These are phyloP conservation scores for Drosophila rhopaloa DNA, from an alignment of 1,140 invertebrate species.

Conservation along the genomic window DNA sequence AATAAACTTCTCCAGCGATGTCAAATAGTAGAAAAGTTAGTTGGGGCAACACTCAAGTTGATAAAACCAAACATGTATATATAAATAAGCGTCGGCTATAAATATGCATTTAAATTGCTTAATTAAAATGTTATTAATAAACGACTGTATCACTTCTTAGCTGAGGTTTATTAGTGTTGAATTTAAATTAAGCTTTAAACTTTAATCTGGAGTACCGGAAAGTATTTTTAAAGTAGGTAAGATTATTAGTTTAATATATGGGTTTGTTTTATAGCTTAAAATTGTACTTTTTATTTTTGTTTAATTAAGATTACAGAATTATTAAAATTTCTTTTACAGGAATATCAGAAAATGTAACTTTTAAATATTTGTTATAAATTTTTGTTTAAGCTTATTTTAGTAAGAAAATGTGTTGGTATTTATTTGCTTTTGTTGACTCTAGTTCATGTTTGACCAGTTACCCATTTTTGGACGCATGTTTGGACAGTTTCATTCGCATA, in stretches of 20 bases:
- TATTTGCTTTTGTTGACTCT: slow-evolving; percentile 2
- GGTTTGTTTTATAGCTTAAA: too few species aligned
- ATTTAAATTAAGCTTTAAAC: neutral
- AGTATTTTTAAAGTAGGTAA: too few species aligned
- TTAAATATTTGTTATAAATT: neutral
- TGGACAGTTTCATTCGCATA: slow-evolving; percentile 9
- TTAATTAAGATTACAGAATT: too few species aligned
- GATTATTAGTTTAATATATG: too few species aligned
- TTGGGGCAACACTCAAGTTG: neutral
- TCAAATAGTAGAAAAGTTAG: slow-evolving; percentile 50
- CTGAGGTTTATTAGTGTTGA: neutral
- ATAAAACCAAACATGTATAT: neutral
- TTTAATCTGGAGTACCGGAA: neutral
- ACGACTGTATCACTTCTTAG: neutral
- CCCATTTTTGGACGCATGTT: slow-evolving; percentile 1
- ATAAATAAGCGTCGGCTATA: neutral
- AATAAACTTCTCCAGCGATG: slow-evolving; percentile 6
- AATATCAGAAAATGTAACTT: too few species aligned
- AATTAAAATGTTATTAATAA: neutral
- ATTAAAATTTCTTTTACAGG: too few species aligned
- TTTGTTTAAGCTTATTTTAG: too few species aligned
- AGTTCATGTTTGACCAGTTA: slow-evolving; percentile 1
- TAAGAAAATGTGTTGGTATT: neutral
- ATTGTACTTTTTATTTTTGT: too few species aligned
- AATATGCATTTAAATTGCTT: neutral